Conservation (phyloP, 2,113 vertebrate species). For the Ictalurus punctatus region DNA sequence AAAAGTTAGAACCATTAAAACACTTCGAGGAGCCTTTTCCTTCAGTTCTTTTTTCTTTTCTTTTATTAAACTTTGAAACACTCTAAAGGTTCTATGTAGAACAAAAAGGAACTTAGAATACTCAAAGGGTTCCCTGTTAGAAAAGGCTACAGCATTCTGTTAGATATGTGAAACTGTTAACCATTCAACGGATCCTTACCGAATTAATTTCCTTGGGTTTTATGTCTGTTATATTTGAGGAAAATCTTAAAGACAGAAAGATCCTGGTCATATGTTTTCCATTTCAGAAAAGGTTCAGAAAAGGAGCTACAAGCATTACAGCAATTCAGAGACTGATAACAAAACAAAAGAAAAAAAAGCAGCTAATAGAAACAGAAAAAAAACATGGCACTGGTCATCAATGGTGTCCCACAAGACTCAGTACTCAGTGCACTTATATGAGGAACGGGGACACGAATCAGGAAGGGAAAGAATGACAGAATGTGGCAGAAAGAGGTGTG, state of each 20-base stretch:
- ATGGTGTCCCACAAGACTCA: background rate
- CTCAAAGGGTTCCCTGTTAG: background rate
- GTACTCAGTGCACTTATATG: background rate
- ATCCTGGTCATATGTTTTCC: background rate
- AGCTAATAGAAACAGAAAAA: background rate
- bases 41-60: background rate
- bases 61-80: background rate
- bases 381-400: background rate
- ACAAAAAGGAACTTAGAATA: background rate
- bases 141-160: background rate
- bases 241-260: background rate
- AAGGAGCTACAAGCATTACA: background rate
- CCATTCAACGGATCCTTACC: background rate
- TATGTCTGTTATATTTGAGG: too few relatives aligned
- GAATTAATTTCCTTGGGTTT: background rate
- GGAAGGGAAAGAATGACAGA: background rate
- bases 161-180: background rate
- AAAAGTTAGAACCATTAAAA: too few relatives aligned
- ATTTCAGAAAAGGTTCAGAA: background rate
- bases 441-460: background rate
- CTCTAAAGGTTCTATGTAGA: background rate
- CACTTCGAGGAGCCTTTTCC: too few relatives aligned
- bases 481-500: background rate
- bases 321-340: background rate
- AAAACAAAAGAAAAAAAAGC: background rate